Conservation (phyloP, 2,113 vertebrate genomes). For the Neofelis nebulosa region DNA sequence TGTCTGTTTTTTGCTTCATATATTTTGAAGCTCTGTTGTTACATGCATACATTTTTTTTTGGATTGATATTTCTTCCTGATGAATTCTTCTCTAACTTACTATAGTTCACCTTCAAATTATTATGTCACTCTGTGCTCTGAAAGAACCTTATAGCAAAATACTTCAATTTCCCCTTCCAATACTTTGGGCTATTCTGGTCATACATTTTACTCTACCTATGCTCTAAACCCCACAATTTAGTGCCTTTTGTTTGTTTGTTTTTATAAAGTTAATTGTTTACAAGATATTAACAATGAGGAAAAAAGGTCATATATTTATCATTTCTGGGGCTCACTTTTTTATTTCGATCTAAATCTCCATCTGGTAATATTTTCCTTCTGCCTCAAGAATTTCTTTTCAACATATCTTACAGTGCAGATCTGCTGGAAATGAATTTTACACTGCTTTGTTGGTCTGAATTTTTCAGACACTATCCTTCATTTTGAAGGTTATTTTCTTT, state of each 20-base stretch:
- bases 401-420: background rate
- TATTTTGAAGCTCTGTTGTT: background rate
- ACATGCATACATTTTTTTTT: background rate
- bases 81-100: background rate
- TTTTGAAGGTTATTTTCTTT: conserved; percentile 5
- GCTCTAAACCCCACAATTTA: background rate
- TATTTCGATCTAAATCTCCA: background rate
- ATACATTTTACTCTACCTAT: background rate
- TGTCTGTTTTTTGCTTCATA: background rate
- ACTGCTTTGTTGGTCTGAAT: background rate
- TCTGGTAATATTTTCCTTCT: background rate
- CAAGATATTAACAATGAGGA: background rate
- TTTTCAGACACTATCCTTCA: background rate
- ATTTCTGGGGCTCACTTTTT: background rate
- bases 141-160: background rate
- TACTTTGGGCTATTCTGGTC: background rate
- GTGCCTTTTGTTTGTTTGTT: background rate
- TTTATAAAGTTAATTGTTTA: background rate
- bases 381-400: conserved; percentile 24
- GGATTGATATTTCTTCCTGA: background rate
- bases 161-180: background rate
- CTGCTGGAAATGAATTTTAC: conserved; percentile 8
- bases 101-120: background rate
- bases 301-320: background rate
- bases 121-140: background rate